Percentiles rank a stretch among this genome's conserved stretches.
Evolutionary conservation across 2,113 vertebrate species (phyloP).

Genomic region (Ranitomeya imitator): DNA sequence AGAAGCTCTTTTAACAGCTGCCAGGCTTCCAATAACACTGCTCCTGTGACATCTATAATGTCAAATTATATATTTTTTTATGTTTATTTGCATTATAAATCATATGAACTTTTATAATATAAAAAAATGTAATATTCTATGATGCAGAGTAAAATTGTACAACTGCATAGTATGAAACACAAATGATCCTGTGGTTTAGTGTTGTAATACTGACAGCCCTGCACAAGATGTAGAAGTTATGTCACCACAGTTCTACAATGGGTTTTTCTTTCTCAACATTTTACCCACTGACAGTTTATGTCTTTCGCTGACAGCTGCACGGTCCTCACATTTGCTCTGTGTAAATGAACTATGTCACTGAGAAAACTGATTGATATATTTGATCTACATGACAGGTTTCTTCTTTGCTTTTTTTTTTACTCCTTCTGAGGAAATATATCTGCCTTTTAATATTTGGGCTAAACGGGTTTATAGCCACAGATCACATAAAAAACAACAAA

Average conservation of each 20-base stretch:
- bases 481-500: background rate
- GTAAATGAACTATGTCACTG: background rate
- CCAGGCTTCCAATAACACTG: no score
- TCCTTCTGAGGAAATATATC: background rate
- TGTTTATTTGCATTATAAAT: background rate
- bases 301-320: conserved; percentile 22
- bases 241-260: background rate
- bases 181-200: background rate
- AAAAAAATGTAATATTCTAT: background rate
- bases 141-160: background rate
- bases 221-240: background rate
- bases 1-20: no score
- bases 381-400: background rate
- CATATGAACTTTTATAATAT: background rate
- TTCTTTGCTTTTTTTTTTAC: background rate
- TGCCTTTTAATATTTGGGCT: background rate
- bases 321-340: conserved; percentile 1
- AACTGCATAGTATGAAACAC: background rate
- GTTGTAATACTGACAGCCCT: background rate
- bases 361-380: background rate
- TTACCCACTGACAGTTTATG: background rate
- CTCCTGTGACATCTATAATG: no score
- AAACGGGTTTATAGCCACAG: background rate
- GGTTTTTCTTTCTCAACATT: background rate
- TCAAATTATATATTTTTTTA: no score